These are phyloP conservation scores for Apantesis nais DNA, from an alignment of 2,888 invertebrate species.

Conservation along the genomic window DNA sequence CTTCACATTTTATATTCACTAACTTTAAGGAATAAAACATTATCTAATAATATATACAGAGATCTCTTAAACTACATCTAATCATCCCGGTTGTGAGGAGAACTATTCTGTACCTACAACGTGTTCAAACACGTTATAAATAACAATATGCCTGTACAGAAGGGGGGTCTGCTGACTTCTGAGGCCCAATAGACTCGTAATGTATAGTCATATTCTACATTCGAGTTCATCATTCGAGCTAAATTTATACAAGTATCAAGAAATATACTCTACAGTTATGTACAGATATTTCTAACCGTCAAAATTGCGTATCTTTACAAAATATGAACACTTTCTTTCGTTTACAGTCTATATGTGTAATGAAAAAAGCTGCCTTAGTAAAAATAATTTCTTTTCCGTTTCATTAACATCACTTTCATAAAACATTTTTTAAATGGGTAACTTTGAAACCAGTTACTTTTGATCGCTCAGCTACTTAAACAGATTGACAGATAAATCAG, in stretches of 20 bases:
- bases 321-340: constrained; percentile 66
- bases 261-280: constrained; percentile 40
- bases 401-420: constrained; percentile 17
- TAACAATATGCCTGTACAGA: neutral
- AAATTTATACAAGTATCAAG: constrained; percentile 43
- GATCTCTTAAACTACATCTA: constrained; percentile 49
- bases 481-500: neutral
- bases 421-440: neutral
- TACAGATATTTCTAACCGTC: constrained; percentile 39
- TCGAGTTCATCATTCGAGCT: constrained; percentile 26
- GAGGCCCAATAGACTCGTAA: neutral
- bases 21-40: constrained; percentile 47
- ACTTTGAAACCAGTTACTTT: neutral
- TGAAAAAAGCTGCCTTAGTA: constrained; percentile 23
- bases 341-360: constrained; percentile 31
- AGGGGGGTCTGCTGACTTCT: constrained; percentile 11
- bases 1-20: constrained; percentile 56
- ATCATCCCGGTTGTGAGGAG: constrained; percentile 22
- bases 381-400: constrained; percentile 37
- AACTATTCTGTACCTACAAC: neutral
- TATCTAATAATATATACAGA: constrained; percentile 57
- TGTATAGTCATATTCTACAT: constrained; percentile 6
- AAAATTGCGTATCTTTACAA: constrained; percentile 50
- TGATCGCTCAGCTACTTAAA: neutral
- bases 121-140: neutral